Evolutionary conservation across 2,888 invertebrate genomes (phyloP).

Genomic region (Lasioglossum pauxillum): DNA sequence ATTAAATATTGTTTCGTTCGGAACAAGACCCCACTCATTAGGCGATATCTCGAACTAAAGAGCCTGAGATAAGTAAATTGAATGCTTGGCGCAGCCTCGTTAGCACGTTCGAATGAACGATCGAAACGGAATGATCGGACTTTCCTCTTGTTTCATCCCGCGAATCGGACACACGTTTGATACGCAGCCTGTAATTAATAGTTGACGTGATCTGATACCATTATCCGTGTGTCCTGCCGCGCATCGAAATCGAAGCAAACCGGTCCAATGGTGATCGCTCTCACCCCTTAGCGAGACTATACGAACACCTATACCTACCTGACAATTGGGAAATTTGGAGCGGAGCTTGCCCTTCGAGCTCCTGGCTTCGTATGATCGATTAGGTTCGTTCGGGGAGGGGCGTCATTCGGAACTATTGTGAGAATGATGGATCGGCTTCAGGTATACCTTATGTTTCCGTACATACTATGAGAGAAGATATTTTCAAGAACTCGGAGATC

Average conservation of each 20-base stretch:
- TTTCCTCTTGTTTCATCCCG: background rate
- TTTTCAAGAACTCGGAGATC: background rate
- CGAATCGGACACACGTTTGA: background rate
- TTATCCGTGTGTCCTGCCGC: slow-evolving; percentile 1
- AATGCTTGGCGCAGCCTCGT: slow-evolving; percentile 20
- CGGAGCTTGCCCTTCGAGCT: background rate
- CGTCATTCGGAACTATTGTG: slow-evolving; percentile 16
- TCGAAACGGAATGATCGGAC: background rate
- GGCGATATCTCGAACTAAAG: slow-evolving; percentile 22
- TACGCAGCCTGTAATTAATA: slow-evolving; percentile 24
- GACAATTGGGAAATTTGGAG: slow-evolving; percentile 15
- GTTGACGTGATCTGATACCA: slow-evolving; percentile 5
- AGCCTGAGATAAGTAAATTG: slow-evolving; percentile 19
- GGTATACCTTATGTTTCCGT: background rate
- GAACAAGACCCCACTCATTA: slow-evolving; percentile 12
- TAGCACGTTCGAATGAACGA: background rate
- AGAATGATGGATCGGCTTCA: slow-evolving; percentile 43
- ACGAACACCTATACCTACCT: background rate
- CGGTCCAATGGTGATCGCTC: background rate
- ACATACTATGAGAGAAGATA: background rate
- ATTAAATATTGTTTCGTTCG: slow-evolving; percentile 16
- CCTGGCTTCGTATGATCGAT: slow-evolving; percentile 42
- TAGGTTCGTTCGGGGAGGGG: background rate
- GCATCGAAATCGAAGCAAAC: background rate
- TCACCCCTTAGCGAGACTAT: background rate